Percentiles rank a stretch among this genome's conserved stretches.
Evolutionary conservation across 2,888 invertebrate species (phyloP).

Genomic region (Lepidonotus clava): DNA sequence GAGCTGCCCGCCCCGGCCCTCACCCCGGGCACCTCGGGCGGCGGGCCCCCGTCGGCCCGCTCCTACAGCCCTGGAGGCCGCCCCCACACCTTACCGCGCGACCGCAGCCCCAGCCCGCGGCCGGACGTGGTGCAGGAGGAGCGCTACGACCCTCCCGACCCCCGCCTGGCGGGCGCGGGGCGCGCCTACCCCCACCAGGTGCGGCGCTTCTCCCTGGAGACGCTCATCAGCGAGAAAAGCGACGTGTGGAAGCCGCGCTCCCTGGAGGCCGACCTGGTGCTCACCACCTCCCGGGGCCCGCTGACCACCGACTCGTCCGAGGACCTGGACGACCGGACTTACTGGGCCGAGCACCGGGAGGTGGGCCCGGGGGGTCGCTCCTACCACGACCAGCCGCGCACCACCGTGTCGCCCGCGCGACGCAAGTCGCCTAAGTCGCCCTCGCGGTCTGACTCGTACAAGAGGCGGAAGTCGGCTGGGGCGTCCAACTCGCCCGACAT

Average conservation of each 20-base stretch:
- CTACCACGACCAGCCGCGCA: constrained; percentile 27
- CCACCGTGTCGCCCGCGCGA: constrained; percentile 9
- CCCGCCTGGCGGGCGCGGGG: neutral
- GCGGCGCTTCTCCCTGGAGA: constrained; percentile 50
- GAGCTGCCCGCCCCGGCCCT: constrained; percentile 16
- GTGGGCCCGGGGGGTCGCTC: neutral
- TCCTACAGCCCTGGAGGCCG: too few relatives aligned
- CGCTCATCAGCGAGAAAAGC: constrained; percentile 26
- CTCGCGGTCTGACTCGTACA: constrained; percentile 42
- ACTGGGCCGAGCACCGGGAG: constrained; percentile 6
- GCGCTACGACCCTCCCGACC: neutral
- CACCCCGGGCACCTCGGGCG: neutral
- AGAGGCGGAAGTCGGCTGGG: neutral
- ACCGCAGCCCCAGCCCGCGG: constrained; percentile 61
- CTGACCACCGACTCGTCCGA: constrained; percentile 30
- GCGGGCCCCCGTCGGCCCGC: neutral
- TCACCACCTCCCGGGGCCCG: constrained; percentile 13
- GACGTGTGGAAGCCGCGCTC: constrained; percentile 53
- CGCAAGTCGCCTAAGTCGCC: constrained; percentile 30
- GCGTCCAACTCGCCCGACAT: constrained; percentile 57
- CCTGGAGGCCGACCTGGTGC: neutral
- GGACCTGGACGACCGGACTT: constrained; percentile 42
- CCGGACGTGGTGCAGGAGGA: constrained; percentile 63
- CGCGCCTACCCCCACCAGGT: neutral
- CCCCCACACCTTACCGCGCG: constrained; percentile 51